Conservation (phyloP, 2,113 vertebrate species). For the Hipposideros armiger region DNA sequence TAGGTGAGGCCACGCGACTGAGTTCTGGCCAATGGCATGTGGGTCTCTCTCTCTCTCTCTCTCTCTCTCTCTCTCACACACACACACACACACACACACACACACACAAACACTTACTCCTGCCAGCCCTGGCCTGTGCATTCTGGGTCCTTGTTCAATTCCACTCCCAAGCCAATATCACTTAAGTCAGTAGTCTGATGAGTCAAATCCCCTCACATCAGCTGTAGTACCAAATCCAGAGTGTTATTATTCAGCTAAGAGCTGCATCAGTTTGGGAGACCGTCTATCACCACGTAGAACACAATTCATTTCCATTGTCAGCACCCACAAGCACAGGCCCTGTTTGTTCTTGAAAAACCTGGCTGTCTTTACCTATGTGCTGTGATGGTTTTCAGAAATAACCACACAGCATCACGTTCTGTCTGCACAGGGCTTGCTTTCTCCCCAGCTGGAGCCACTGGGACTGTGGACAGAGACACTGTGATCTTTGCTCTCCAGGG, state of each 20-base stretch:
- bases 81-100: neutral
- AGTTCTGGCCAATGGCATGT: too few species aligned
- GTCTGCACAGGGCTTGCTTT: slow-evolving; percentile 75
- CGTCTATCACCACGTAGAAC: slow-evolving; percentile 59
- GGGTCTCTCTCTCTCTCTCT: neutral
- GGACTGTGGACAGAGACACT: slow-evolving; percentile 13
- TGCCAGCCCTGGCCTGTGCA: neutral
- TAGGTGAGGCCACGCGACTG: too few species aligned
- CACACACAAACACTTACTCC: neutral
- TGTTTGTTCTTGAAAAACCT: slow-evolving; percentile 73
- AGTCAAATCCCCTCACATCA: slow-evolving; percentile 5
- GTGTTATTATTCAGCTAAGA: slow-evolving; percentile 65
- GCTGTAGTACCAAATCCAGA: neutral
- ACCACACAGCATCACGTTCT: neutral
- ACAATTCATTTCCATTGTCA: slow-evolving; percentile 71
- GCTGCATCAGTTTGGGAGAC: slow-evolving; percentile 64
- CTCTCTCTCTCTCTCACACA: neutral
- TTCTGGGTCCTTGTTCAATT: neutral
- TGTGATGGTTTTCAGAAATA: neutral
- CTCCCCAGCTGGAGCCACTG: neutral
- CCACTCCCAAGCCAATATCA: slow-evolving; percentile 7
- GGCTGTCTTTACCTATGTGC: slow-evolving; percentile 22
- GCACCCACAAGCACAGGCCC: slow-evolving; percentile 68
- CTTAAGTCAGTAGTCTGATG: neutral
- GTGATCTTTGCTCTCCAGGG: neutral